Conservation (phyloP, 2,113 vertebrate species). For the Maccullochella peelii region DNA sequence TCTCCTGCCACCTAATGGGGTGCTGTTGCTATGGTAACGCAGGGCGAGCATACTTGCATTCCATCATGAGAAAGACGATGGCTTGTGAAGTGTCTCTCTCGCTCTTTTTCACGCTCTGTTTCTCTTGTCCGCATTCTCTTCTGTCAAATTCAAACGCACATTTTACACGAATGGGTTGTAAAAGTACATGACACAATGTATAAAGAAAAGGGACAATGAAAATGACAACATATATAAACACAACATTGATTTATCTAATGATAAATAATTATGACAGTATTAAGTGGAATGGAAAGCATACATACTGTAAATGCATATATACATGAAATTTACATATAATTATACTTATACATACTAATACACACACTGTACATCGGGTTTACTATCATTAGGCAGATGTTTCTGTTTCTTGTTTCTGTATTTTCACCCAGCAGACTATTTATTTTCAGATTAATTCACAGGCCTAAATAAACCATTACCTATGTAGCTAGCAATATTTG, state of each 20-base stretch:
- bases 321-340: constrained; percentile 28
- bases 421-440: neutral
- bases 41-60: constrained; percentile 52
- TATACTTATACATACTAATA: neutral
- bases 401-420: neutral
- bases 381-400: constrained; percentile 4
- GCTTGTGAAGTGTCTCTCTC: constrained; percentile 51
- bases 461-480: too few species aligned
- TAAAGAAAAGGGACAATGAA: neutral
- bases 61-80: constrained; percentile 46
- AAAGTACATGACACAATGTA: neutral
- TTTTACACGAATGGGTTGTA: neutral
- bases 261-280: constrained; percentile 29
- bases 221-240: neutral
- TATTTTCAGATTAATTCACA: neutral
- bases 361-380: neutral
- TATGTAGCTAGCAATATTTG: too few species aligned
- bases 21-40: constrained; percentile 77
- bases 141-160: constrained; percentile 24
- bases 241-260: neutral
- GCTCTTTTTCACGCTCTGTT: neutral
- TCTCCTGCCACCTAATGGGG: constrained; percentile 69
- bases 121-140: constrained; percentile 10
- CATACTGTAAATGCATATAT: neutral
- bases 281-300: constrained; percentile 7